Base-by-base conservation (phyloP, 2,888 invertebrate genomes). In the Cosmorhoe ocellata region DNA sequence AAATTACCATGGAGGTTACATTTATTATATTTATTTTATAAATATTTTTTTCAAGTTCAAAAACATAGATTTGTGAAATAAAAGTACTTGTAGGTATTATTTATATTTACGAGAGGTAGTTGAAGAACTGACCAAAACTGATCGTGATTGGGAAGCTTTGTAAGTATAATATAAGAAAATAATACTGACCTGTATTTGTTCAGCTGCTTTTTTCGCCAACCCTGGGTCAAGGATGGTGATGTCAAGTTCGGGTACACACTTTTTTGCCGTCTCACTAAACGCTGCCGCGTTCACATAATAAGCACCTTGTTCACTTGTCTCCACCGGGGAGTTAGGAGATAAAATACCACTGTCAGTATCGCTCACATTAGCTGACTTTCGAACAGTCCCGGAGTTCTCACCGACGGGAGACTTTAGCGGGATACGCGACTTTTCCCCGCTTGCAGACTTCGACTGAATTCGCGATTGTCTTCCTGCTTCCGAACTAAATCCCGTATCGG, bases 261-360 rank as follows among this genome's bases (percentile, higher is more conserved):
- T 87, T 54, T 74, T 84, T 14, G 76, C 82, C 9, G 74, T 75
- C 51, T 80, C 81, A 71, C 84, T 81, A 58, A 90, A 88, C 8
- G 78, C 81, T 0, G 81, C 76, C 4, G 87, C 89, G 39, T 90
- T 90, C 18, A 76, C 89, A 59, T 89, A 90, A 63, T 84, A 78
- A 2, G 74, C 67, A 8, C 80, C 72, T 34, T 74, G 81, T 51
- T 88, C 86, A 70, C 84, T 86, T 1, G 77, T 74, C 50, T 92
- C 92, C 44, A 92, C 89, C 0, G 93, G 93, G 14, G 93, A 93
- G 61, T 91, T 92, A 0, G 93, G 93, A 61, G 93, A 93, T 36
- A 93, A 74, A 64, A 93, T 93, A 3, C 93, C 93, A 72, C 93
- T 93, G 69, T 93, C 93, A 8, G 92, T 92, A 79, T 93, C 93